Evolutionary conservation across 2,888 invertebrate genomes (phyloP), one percentile per base, ranked within the genome.

Genomic region (Cerceris ruficornis): DNA sequence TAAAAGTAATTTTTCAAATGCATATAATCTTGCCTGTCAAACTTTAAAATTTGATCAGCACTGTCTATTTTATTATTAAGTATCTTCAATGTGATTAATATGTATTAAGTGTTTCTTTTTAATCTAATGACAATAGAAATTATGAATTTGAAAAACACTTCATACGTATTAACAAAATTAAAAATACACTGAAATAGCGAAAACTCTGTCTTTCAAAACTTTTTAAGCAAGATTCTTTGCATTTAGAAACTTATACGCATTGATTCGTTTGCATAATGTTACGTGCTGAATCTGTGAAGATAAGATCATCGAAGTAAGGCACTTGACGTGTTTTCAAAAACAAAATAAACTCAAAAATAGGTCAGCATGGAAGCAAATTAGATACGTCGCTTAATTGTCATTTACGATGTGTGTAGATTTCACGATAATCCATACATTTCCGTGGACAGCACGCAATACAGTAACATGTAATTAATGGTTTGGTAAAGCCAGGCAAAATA

Each of bases 401-500:
- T 78, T 70, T 72, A 75, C 49, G 58, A 59, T 15, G 39, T 42
- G 54, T 72, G 46, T 52, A 46, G 62, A 77, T 59, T 57, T 50
- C 17, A 7, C 42, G 64, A 70, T 83, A 60, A 42, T 59, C 43
- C 8, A 8, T 39, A 9, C 57, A 49, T 54, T 6, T 15, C 42
- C 8, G 14, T 39, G 15, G 9, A 9, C 15, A 39, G 11, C 61
- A 46, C 42, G 73, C 67, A 39, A 28, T 15, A 17, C 57, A 49
- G 42, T 39, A 42, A 55, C 39, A 13, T 11, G n/a, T 60, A 65
- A 77, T 43, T 55, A 17, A 39, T 50, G 46, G 15, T 7, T 17
- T 43, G 49, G 50, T 54, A 60, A 57, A 14, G 9, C 50, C 6
- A n/a, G n/a, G 9, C 11, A 46, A 28, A 28, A 28, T 28, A 28